phyloP scores from a whole-genome alignment of 2,888 invertebrate species.

The Vanessa cardui region DNA sequence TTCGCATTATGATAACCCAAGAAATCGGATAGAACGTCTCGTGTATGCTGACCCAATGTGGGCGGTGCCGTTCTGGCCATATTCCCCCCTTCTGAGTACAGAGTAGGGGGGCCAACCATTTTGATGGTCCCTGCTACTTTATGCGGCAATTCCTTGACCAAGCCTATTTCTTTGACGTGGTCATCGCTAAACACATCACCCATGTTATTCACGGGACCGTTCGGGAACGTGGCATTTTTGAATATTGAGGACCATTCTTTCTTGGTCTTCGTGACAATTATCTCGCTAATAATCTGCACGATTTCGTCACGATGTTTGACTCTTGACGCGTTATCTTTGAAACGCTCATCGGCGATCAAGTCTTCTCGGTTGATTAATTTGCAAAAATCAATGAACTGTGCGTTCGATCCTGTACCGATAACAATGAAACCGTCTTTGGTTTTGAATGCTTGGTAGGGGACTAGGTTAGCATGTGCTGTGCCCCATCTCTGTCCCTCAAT shows the following conservation, averaged over 20 bases:
- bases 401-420: slow-evolving; percentile 93
- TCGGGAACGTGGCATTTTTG: slow-evolving; percentile 90
- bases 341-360: slow-evolving; percentile 85
- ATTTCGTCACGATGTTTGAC: slow-evolving; percentile 90
- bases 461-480: slow-evolving; percentile 96
- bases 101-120: slow-evolving; percentile 93
- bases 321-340: slow-evolving; percentile 87
- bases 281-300: slow-evolving; percentile 82
- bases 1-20: slow-evolving; percentile 84
- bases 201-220: slow-evolving; percentile 95
- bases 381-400: slow-evolving; percentile 90
- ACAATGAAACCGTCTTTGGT: slow-evolving; percentile 93
- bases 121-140: slow-evolving; percentile 87
- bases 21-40: slow-evolving; percentile 86
- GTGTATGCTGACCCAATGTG: slow-evolving; percentile 93
- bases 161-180: slow-evolving; percentile 88
- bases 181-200: slow-evolving; percentile 93
- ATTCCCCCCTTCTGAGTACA: slow-evolving; percentile 89
- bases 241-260: slow-evolving; percentile 89
- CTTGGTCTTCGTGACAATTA: slow-evolving; percentile 84
- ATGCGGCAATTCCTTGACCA: slow-evolving; percentile 89
- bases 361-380: slow-evolving; percentile 83
- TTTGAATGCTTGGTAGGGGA: slow-evolving; percentile 95
- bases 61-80: slow-evolving; percentile 90
- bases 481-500: slow-evolving; percentile 91